Evolutionary conservation across 1,140 invertebrate species (phyloP), one percentile per base, ranked within the genome.

Genomic region (Tribolium castaneum): DNA sequence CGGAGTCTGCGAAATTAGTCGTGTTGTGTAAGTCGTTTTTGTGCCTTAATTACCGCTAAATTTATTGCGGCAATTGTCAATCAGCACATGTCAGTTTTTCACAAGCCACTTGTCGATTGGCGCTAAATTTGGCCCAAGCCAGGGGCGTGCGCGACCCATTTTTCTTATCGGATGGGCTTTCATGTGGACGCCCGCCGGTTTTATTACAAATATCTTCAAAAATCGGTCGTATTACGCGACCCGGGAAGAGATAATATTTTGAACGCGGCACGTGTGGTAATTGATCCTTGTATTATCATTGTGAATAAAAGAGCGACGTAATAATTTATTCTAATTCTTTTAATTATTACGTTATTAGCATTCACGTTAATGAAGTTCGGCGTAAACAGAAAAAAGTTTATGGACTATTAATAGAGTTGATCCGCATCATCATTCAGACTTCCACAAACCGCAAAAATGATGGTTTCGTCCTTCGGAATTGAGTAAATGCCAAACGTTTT

Each of bases 361-460:
- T 30, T 25, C 4, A 10, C 19, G 25, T 30, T 22, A 45, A 45
- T n/a, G 7, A 22, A 25, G 5, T 59, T 59, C 19, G 54, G 13
- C 54, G 54, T 59, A 59, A 59, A 62, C 56, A 62, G 30, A 62
- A n/a, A 66, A n/a, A 34, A 66, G 34, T 1, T 13, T n/a, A 34
- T n/a, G 25, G n/a, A 10, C 59, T 66, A 66, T 66, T 66, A 66
- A 66, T 66, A 66, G 59, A n/a, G 2, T 66, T 66, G 59, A 66
- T 66, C 25, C 56, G 30, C 56, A 62, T 62, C 16, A 62, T 62
- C 13, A 10, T 30, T 34, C 7, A 30, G 34, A 66, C n/a, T 66
- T 66, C 59, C n/a, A 16, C 14, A 59, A 59, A 59, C 54, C 19
- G 54, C 54, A 25, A n/a, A 59, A 59, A 59, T 25, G 2, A 59